phyloP scores from a whole-genome alignment of 2,888 invertebrate species.

The Idaea straminata region DNA sequence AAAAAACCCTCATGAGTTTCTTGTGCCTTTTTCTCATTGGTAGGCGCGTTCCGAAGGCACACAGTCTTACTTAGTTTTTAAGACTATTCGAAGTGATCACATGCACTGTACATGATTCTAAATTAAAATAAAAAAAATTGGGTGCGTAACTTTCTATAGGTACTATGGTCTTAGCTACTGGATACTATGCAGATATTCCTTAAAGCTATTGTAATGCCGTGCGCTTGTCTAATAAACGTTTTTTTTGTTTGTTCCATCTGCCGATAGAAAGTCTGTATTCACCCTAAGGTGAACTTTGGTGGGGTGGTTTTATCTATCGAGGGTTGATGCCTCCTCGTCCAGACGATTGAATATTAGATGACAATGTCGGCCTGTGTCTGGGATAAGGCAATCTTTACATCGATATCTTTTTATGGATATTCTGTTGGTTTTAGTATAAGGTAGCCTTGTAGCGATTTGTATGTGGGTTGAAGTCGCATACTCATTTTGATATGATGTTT shows the following conservation, averaged over 20 bases:
- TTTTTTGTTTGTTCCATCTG: neutral
- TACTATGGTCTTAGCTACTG: no score
- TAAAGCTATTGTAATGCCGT: no score
- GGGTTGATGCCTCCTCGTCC: conserved; percentile 44
- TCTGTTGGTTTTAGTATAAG: conserved; percentile 12
- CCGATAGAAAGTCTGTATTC: neutral
- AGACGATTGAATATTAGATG: conserved; percentile 39
- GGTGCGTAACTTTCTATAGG: no score
- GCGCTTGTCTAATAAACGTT: no score
- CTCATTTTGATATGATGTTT: neutral
- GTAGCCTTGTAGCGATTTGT: conserved; percentile 14
- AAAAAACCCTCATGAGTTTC: no score
- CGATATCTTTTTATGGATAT: conserved; percentile 3
- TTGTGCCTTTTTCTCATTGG: no score
- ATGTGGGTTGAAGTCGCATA: neutral
- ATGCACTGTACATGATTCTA: no score
- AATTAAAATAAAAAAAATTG: no score
- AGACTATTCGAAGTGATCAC: no score
- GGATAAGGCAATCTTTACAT: conserved; percentile 14
- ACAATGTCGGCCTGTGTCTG: conserved; percentile 27
- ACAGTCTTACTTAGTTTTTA: no score
- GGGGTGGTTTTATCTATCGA: conserved; percentile 46
- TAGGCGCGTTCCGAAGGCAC: no score
- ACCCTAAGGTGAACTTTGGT: conserved; percentile 36
- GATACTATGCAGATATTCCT: no score